Evolutionary conservation across 2,113 vertebrate species (phyloP), one percentile per base, ranked within the genome.

Genomic region (Peromyscus californicus): DNA sequence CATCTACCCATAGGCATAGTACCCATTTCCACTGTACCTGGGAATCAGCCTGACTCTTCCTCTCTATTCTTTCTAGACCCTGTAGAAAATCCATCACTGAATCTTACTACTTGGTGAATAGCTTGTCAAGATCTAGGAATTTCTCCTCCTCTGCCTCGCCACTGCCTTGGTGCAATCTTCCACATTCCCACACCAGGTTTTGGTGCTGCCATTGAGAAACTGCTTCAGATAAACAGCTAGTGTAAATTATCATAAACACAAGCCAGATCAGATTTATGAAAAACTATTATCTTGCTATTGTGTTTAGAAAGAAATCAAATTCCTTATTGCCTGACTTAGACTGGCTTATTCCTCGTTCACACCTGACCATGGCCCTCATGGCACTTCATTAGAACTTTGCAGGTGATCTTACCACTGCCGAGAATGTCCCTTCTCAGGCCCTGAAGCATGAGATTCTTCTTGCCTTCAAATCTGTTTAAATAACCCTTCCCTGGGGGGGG

Each of bases 1-100:
- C n/a, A 61, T 12, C 24, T 8, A 36, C 36, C 0, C 24, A 36
- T 5, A n/a, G 26, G 19, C 7, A 57, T 0, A 0, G 8, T 7
- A 13, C 59, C 13, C n/a, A 4, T 63, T 90, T 79, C 63, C 16
- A 67, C 21, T 1, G 36, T 15, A 36, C n/a, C 15, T 63, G 8
- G 45, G 74, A 89, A 67, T 78, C 31, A 84, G 22, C 36, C 16
- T 65, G 36, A 21, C 54, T 69, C 24, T 82, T 78, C 33, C 15
- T 89, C 36, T 7, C 36, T 39, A 8, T 72, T 54, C 31, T 85
- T 89, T 75, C 31, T 87, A 17, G 57, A 10, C 1, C 31, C 15
- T 29, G 21, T 22, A 59, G 42, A 26, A 31, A 51, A 82, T 78
- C 16, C 39, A 54, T 76, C 8, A 9, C 36, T 42, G 31, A 92